Evolutionary conservation across 2,113 vertebrate genomes (phyloP).

Genomic region (Diadophis punctatus): DNA sequence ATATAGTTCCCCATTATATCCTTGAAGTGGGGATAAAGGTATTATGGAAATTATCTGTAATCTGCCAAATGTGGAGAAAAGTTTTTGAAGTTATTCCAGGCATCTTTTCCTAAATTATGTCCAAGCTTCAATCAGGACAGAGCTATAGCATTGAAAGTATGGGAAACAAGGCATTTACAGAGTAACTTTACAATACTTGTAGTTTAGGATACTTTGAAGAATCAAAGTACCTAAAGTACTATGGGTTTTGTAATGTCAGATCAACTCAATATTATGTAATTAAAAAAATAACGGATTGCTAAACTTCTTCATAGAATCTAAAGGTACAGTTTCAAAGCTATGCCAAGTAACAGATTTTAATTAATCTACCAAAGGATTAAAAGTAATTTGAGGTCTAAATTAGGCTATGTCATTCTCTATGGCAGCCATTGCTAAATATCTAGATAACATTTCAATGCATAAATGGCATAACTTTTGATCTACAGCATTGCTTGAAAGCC

Average conservation of each 20-base stretch:
- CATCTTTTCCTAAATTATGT: background rate
- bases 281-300: background rate
- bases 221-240: background rate
- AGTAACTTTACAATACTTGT: background rate
- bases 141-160: background rate
- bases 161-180: background rate
- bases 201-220: background rate
- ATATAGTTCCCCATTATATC: background rate
- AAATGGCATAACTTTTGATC: background rate
- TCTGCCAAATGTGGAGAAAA: background rate
- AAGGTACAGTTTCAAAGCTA: background rate
- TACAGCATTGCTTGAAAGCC: background rate
- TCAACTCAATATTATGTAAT: background rate
- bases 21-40: background rate
- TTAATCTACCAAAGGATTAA: background rate
- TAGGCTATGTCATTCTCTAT: background rate
- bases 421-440: background rate
- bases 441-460: background rate
- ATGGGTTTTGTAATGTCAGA: background rate
- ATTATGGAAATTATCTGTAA: background rate
- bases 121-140: background rate
- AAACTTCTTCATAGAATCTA: background rate
- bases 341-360: background rate
- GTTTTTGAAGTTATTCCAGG: background rate
- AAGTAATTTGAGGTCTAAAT: background rate